Conservation (phyloP, 2,113 vertebrate genomes). For the Physeter macrocephalus region DNA sequence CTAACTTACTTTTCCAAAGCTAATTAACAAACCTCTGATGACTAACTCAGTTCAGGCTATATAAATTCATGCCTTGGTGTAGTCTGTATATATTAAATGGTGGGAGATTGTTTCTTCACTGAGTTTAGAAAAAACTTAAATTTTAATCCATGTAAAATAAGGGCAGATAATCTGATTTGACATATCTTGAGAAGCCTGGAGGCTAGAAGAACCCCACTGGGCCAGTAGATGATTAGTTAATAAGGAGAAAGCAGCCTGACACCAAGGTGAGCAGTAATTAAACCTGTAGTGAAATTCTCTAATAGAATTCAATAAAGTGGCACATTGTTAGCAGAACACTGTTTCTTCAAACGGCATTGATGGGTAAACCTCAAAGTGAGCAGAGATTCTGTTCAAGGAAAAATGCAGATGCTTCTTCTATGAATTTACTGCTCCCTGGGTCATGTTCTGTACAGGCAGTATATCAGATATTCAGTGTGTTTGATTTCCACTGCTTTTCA, state of each 20-base stretch:
- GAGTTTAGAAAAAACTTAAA: constrained; percentile 57
- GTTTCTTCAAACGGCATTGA: constrained; percentile 22
- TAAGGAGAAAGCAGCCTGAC: constrained; percentile 65
- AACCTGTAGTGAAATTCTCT: constrained; percentile 57
- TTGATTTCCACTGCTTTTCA: background rate
- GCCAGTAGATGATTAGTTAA: constrained; percentile 72
- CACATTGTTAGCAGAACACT: constrained; percentile 30
- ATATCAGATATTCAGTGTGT: background rate
- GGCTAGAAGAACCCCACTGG: constrained; percentile 49
- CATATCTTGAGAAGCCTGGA: constrained; percentile 59
- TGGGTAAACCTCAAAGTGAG: constrained; percentile 25
- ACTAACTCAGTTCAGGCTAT: background rate
- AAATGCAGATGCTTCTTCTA: background rate
- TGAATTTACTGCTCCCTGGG: background rate
- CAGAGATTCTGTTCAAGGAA: constrained; percentile 3
- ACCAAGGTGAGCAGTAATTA: constrained; percentile 68
- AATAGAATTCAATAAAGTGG: constrained; percentile 57
- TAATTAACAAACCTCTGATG: constrained; percentile 8
- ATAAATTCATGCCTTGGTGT: background rate
- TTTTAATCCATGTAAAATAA: constrained; percentile 67
- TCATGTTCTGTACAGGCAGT: background rate
- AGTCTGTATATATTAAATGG: constrained; percentile 35
- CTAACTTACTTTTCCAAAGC: background rate
- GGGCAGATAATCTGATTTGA: constrained; percentile 70
- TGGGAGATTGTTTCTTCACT: constrained; percentile 40